These are phyloP conservation scores for Grus americana DNA, from an alignment of 2,113 vertebrate species.

Conservation along the genomic window DNA sequence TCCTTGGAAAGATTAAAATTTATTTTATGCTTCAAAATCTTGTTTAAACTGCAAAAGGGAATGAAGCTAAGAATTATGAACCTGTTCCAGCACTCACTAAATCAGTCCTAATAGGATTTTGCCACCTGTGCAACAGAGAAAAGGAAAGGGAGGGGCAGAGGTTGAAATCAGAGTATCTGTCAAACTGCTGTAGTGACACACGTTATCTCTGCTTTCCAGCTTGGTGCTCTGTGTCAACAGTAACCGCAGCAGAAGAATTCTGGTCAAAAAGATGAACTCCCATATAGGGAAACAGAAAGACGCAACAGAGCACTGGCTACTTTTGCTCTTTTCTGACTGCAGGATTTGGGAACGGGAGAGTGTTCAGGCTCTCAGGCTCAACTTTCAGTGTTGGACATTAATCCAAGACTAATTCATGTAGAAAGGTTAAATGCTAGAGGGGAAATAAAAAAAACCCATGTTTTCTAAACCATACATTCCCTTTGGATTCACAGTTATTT, in stretches of 20 bases:
- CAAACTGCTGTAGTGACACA: not conserved
- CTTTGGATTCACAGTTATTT: not conserved
- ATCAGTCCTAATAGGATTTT: slow-evolving; percentile 19
- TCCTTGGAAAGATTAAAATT: slow-evolving; percentile 43
- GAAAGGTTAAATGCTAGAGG: not conserved
- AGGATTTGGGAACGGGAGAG: not conserved
- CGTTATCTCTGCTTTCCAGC: slow-evolving; percentile 41
- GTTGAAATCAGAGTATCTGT: not conserved
- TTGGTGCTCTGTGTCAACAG: not conserved
- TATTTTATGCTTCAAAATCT: slow-evolving; percentile 53
- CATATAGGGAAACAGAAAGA: not conserved
- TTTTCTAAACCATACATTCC: not conserved
- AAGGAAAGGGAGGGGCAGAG: not conserved
- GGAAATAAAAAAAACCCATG: accelerated
- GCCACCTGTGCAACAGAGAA: not conserved
- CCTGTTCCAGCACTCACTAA: not conserved
- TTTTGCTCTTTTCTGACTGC: not conserved
- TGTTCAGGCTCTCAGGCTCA: not conserved
- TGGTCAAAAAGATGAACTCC: not conserved
- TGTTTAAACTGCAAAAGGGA: slow-evolving; percentile 32
- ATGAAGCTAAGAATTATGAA: slow-evolving; percentile 3
- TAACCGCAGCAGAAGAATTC: not conserved
- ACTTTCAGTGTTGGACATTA: not conserved
- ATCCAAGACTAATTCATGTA: not conserved
- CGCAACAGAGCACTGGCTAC: not conserved